phyloP scores from a whole-genome alignment of 2,888 invertebrate species.

The Amblyjoppa proteus region DNA sequence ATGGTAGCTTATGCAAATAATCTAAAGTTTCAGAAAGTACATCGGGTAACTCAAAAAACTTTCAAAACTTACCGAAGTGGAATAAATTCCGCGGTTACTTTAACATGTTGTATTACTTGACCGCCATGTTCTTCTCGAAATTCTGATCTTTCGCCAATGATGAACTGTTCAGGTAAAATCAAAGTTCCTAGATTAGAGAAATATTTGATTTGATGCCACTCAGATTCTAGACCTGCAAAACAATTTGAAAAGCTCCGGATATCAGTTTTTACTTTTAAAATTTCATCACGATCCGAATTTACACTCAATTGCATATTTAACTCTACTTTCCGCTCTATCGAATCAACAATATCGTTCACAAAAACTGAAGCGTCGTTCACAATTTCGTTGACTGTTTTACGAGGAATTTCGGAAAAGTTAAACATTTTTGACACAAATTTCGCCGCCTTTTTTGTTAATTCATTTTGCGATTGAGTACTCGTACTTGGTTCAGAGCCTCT shows the following conservation, averaged over 20 bases:
- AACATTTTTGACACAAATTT: conserved; percentile 10
- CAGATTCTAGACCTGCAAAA: not conserved
- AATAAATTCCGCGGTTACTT: conserved; percentile 11
- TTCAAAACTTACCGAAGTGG: not conserved
- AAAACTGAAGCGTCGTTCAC: not conserved
- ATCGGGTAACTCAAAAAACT: conserved; percentile 8
- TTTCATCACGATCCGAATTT: not conserved
- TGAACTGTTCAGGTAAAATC: not conserved
- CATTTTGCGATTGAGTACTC: not conserved
- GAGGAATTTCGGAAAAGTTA: conserved; percentile 6
- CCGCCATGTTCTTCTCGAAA: not conserved
- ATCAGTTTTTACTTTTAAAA: not conserved
- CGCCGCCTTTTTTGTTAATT: not conserved
- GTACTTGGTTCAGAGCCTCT: too few relatives aligned
- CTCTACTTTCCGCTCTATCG: not conserved
- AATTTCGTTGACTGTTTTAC: conserved; percentile 3
- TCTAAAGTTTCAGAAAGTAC: conserved; percentile 3
- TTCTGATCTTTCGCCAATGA: conserved; percentile 49
- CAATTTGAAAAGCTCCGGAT: conserved; percentile 2
- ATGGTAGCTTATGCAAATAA: not conserved
- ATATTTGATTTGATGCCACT: conserved; percentile 8
- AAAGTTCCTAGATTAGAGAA: conserved; percentile 7
- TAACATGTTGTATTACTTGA: not conserved
- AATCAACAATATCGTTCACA: conserved; percentile 3
- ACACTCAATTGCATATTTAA: not conserved